Conservation (phyloP, 2,113 vertebrate genomes). For the Heloderma charlesbogerti region DNA sequence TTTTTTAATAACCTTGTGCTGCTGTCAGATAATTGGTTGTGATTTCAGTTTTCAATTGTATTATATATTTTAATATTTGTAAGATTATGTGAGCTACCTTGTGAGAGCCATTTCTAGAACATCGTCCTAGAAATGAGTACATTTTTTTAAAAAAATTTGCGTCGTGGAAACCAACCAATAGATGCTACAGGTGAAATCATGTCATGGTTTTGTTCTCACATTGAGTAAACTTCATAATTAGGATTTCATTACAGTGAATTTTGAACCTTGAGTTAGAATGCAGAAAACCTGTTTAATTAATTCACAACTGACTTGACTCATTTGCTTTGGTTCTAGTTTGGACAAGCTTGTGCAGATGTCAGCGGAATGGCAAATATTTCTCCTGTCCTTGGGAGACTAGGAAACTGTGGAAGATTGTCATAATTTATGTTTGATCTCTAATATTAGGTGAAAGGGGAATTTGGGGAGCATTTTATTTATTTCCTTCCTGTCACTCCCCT, state of each 20-base stretch:
- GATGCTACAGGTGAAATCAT: background rate
- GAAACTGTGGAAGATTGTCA: background rate
- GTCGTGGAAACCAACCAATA: background rate
- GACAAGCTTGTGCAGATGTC: background rate
- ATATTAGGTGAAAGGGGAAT: slow-evolving; percentile 5
- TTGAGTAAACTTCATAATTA: background rate
- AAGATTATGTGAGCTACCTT: no score
- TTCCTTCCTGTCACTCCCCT: fast-evolving
- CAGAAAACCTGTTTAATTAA: background rate
- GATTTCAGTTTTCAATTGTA: no score
- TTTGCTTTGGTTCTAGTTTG: background rate
- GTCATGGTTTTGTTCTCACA: background rate
- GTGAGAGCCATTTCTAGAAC: no score
- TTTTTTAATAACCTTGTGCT: no score
- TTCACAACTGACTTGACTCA: background rate
- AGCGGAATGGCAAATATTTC: background rate
- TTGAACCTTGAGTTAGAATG: background rate
- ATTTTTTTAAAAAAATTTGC: background rate
- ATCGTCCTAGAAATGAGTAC: no score
- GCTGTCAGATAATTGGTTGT: no score
- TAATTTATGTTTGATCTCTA: background rate
- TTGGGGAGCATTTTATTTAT: background rate
- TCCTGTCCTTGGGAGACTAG: background rate
- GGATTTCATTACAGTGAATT: background rate
- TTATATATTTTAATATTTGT: no score